Conservation (phyloP, 2,888 invertebrate species). For the Osedax fenrisi region DNA sequence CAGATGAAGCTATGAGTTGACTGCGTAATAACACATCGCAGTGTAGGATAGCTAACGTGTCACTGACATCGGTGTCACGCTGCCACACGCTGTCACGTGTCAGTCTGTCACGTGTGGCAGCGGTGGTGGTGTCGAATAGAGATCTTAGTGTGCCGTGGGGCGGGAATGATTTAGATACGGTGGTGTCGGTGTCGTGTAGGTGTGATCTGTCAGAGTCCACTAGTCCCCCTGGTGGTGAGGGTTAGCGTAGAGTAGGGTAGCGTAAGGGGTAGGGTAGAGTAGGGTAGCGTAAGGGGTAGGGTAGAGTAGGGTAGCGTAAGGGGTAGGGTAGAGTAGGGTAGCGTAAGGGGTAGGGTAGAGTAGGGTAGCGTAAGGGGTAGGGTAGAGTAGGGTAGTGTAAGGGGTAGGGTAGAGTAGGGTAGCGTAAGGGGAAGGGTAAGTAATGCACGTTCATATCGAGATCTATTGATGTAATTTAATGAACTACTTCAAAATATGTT, state of each 20-base stretch:
- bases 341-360: neutral
- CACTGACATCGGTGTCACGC: too few species aligned
- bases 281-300: neutral
- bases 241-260: too few species aligned
- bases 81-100: too few species aligned
- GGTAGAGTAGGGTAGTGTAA: neutral
- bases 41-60: too few species aligned
- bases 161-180: constrained; percentile 3
- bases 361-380: neutral
- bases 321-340: neutral
- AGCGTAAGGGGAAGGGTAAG: neutral
- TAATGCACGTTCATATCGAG: too few species aligned
- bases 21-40: too few species aligned
- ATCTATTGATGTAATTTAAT: too few species aligned
- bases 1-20: too few species aligned
- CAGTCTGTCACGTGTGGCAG: too few species aligned
- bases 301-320: neutral
- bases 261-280: neutral
- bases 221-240: too few species aligned
- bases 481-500: too few species aligned
- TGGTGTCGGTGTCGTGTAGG: neutral
- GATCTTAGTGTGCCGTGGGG: constrained; percentile 3
- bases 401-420: neutral
- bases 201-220: neutral
- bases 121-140: too few species aligned